Percentiles rank a stretch among this genome's conserved stretches.
phyloP scores from a whole-genome alignment of 2,113 vertebrate species.

The Prionailurus bengalensis region DNA sequence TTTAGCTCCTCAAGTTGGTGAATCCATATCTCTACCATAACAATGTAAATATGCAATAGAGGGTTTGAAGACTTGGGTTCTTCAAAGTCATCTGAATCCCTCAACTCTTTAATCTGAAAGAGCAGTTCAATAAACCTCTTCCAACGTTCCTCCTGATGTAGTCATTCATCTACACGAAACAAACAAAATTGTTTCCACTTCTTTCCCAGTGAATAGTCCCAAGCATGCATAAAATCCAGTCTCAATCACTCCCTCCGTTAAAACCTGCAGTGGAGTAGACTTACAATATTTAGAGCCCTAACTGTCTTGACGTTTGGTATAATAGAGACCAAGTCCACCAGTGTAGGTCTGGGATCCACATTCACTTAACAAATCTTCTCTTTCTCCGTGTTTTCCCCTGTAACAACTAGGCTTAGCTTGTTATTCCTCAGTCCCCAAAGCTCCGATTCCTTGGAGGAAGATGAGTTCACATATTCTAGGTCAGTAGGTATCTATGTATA shows the following conservation, averaged over 20 bases:
- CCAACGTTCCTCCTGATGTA: neutral
- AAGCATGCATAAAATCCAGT: neutral
- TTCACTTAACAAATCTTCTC: neutral
- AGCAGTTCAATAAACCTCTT: neutral
- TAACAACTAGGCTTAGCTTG: neutral
- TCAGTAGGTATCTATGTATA: neutral
- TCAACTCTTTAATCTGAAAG: constrained; percentile 8
- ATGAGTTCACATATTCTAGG: neutral
- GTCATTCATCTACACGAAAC: neutral
- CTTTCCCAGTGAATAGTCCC: neutral
- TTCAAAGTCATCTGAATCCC: neutral
- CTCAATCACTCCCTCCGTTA: constrained; percentile 25
- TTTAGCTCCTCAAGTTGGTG: neutral
- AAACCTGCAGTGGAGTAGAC: neutral
- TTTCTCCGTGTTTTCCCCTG: neutral
- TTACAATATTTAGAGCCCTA: neutral
- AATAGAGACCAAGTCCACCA: neutral
- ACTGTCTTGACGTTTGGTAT: neutral
- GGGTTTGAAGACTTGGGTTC: neutral
- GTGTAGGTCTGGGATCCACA: neutral
- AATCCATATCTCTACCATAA: neutral
- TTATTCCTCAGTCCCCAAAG: neutral
- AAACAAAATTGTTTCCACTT: neutral
- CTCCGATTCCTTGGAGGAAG: neutral
- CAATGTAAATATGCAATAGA: neutral